Percentiles rank a stretch among this genome's conserved stretches.
phyloP scores from a whole-genome alignment of 35 echinoderm and acorn worm genomes.

The Strongylocentrotus purpuratus region DNA sequence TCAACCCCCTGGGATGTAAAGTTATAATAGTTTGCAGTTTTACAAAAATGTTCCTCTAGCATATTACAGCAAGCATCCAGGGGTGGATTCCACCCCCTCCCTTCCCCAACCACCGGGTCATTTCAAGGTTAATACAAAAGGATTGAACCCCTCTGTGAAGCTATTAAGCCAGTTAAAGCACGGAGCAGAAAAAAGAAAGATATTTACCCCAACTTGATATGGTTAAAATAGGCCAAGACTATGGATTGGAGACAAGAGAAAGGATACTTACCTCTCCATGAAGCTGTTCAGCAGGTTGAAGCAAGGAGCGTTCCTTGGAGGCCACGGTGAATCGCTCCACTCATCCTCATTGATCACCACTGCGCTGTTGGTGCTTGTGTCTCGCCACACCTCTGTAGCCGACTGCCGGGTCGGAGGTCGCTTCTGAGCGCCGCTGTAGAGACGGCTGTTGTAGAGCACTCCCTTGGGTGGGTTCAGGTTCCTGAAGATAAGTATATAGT shows the following conservation, averaged over 20 bases:
- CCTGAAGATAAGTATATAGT: conserved; percentile 45
- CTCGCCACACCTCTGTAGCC: conserved; percentile 66
- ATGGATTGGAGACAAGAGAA: neutral
- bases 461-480: conserved; percentile 93
- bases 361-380: conserved; percentile 56
- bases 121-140: too few species aligned
- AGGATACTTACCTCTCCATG: conserved; percentile 85
- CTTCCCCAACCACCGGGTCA: too few species aligned
- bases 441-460: conserved; percentile 84
- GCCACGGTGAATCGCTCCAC: conserved; percentile 95
- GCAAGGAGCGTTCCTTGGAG: conserved; percentile 89
- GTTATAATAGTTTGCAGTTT: too few species aligned
- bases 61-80: too few species aligned
- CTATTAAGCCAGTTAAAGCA: too few species aligned
- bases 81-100: too few species aligned
- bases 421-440: conserved; percentile 72
- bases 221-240: too few species aligned
- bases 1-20: too few species aligned
- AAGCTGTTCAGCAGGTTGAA: conserved; percentile 99
- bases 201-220: too few species aligned
- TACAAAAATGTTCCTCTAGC: too few species aligned
- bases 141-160: too few species aligned
- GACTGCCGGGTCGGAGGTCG: conserved; percentile 32
- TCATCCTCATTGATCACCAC: conserved; percentile 84
- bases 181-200: too few species aligned